phyloP scores from a whole-genome alignment of 2,113 vertebrate genomes.

The Mobula hypostoma region DNA sequence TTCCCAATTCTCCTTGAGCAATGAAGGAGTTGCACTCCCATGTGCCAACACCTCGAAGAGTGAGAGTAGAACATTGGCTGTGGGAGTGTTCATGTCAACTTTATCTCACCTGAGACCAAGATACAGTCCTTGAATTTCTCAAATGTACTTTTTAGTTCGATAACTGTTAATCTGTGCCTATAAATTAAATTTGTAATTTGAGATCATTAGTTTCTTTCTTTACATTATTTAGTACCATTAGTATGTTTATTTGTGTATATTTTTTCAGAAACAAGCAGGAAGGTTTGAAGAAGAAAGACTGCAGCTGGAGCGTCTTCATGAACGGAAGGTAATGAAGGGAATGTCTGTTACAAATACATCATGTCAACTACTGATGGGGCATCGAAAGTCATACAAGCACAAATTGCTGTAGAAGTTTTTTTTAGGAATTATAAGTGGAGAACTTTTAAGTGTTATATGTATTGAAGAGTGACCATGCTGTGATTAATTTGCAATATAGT shows the following conservation, averaged over 20 bases:
- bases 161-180: not conserved
- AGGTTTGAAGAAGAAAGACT: conserved; percentile 69
- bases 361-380: not conserved
- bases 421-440: not conserved
- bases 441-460: not conserved
- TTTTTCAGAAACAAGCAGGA: conserved; percentile 70
- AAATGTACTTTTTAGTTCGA: not conserved
- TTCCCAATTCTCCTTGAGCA: not conserved
- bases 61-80: not conserved
- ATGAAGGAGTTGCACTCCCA: not conserved
- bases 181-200: not conserved
- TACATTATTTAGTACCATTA: not conserved
- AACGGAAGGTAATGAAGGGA: conserved; percentile 73
- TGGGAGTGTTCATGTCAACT: not conserved
- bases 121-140: not conserved
- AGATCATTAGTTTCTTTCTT: not conserved
- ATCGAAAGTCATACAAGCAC: not conserved
- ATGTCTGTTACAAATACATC: not conserved
- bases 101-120: not conserved
- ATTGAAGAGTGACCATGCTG: not conserved
- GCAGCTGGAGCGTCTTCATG: conserved; percentile 60
- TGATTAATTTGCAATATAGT: conserved; percentile 1
- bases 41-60: not conserved
- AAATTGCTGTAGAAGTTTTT: not conserved
- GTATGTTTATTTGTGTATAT: conserved; percentile 13